phyloP scores from a whole-genome alignment of 1,140 invertebrate species.

The Brachionus koreanus region DNA sequence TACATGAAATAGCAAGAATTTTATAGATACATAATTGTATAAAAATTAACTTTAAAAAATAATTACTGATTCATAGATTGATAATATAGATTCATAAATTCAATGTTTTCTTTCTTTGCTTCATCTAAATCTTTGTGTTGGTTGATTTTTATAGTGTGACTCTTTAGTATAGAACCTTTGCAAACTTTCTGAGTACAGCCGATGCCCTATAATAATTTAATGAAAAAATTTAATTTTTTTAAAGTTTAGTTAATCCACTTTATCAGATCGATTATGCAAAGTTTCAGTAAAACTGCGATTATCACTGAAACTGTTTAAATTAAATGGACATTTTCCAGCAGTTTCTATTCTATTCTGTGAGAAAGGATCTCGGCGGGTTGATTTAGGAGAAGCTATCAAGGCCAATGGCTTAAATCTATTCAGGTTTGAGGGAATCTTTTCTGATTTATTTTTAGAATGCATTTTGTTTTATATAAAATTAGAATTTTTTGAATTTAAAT shows the following conservation, averaged over 20 bases:
- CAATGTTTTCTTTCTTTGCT: constrained; percentile 71
- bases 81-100: constrained; percentile 82
- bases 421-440: too few relatives aligned
- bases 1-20: too few relatives aligned
- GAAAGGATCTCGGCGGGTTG: too few relatives aligned
- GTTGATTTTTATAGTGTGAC: background rate
- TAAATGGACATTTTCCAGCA: background rate
- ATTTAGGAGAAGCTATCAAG: too few relatives aligned
- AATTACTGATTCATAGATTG: constrained; percentile 67
- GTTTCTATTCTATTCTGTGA: too few relatives aligned
- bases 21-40: background rate
- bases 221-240: background rate
- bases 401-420: too few relatives aligned
- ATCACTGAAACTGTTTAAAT: background rate
- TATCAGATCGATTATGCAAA: background rate
- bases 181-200: background rate
- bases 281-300: background rate
- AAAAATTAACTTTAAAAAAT: background rate
- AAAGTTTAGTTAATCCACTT: background rate
- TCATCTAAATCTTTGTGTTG: constrained; percentile 57
- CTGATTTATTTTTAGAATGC: too few relatives aligned
- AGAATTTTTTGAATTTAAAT: too few relatives aligned
- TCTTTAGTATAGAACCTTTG: background rate
- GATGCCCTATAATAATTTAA: background rate
- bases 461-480: too few relatives aligned